Evolutionary conservation across 2,113 vertebrate species (phyloP).

Genomic region (Alces alces): DNA sequence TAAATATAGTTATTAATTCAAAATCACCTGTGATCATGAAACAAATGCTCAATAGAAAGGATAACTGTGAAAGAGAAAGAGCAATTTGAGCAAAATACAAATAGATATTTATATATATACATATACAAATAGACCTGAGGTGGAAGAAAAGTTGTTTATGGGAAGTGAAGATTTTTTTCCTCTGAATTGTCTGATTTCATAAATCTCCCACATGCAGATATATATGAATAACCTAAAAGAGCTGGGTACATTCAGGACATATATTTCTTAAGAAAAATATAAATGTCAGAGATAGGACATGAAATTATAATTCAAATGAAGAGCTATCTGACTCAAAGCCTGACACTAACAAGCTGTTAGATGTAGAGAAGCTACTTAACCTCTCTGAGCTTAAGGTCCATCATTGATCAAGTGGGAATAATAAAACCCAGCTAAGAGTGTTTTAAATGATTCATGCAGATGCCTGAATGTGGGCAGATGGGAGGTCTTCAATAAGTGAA

Average conservation of each 20-base stretch:
- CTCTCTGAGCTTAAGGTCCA: conserved; percentile 35
- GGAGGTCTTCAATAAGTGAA: neutral
- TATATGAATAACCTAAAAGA: neutral
- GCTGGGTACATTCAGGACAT: neutral
- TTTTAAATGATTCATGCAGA: neutral
- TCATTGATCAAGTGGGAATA: neutral
- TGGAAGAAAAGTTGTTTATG: neutral
- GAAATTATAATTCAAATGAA: neutral
- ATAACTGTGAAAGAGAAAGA: neutral
- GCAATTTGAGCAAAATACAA: neutral
- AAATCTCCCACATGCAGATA: neutral
- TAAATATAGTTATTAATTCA: neutral
- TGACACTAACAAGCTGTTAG: neutral
- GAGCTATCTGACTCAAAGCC: neutral
- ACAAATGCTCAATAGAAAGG: neutral
- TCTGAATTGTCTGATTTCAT: neutral
- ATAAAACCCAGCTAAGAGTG: neutral
- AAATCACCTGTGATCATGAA: neutral
- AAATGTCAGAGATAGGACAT: neutral
- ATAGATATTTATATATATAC: neutral
- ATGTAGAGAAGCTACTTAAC: conserved; percentile 8
- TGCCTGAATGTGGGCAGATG: neutral
- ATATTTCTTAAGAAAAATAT: neutral
- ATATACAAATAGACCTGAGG: neutral
- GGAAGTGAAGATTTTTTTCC: neutral